A percentile compares a stretch with the other conserved stretches of the same genome.
Evolutionary conservation across 2,113 vertebrate species (phyloP).

Genomic region (Heterotilapia buettikoferi): DNA sequence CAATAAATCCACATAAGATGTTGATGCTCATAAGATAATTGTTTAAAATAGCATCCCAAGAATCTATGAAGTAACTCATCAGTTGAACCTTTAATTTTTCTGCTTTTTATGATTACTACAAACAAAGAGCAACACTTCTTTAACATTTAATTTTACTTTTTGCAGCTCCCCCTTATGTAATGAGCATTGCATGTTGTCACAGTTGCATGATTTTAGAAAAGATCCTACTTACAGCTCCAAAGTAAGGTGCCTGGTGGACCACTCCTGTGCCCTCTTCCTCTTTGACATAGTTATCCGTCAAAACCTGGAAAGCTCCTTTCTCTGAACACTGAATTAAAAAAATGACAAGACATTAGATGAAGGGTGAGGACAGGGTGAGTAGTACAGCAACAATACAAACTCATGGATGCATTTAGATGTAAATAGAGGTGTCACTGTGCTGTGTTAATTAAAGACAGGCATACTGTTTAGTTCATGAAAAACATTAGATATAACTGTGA

Average conservation of each 20-base stretch:
- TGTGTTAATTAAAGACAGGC: not conserved
- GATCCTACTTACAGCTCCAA: constrained; percentile 88
- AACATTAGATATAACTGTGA: not conserved
- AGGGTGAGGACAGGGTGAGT: not conserved
- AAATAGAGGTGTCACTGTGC: not conserved
- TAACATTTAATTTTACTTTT: not conserved
- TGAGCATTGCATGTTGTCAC: not conserved
- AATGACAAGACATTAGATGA: not conserved
- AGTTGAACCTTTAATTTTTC: not conserved
- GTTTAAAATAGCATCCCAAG: not conserved
- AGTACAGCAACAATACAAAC: not conserved
- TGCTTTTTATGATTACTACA: not conserved
- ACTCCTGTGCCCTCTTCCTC: constrained; percentile 95
- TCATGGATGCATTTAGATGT: not conserved
- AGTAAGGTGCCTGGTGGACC: constrained; percentile 96
- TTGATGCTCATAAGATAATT: not conserved
- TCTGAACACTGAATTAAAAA: constrained; percentile 73
- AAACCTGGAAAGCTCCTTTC: constrained; percentile 85
- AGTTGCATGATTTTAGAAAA: not conserved
- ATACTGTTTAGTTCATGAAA: not conserved
- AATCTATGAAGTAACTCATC: not conserved
- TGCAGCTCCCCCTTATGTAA: not conserved
- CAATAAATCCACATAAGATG: not conserved
- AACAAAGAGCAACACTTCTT: not conserved
- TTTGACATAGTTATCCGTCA: constrained; percentile 87